Conservation (phyloP, 2,888 invertebrate species). For the Amblyjoppa fuscipennis region DNA sequence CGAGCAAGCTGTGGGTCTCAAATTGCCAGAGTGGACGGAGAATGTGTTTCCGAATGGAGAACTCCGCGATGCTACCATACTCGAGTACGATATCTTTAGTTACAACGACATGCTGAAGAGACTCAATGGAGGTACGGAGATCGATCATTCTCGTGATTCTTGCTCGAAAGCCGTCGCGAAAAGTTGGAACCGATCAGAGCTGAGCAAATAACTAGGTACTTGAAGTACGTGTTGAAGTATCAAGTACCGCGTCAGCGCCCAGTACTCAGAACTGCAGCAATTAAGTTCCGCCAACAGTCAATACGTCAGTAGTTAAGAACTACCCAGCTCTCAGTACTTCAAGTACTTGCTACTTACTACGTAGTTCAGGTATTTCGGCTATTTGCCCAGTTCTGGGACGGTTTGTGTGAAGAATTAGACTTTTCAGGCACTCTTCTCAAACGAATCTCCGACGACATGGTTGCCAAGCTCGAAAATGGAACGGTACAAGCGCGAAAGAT, state of each 20-base stretch:
- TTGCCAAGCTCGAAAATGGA: constrained; percentile 24
- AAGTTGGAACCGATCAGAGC: neutral
- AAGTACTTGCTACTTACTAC: too few relatives aligned
- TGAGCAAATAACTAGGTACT: neutral
- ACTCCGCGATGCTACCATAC: constrained; percentile 86
- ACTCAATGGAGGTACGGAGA: constrained; percentile 86
- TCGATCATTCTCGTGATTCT: neutral
- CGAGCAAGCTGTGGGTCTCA: constrained; percentile 86
- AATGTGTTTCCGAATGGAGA: constrained; percentile 86
- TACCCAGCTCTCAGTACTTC: too few relatives aligned
- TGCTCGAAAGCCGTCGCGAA: neutral
- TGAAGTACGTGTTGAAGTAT: too few relatives aligned
- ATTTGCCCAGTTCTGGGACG: neutral
- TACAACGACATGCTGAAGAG: constrained; percentile 86
- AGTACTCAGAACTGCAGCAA: too few relatives aligned
- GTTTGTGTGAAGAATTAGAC: neutral
- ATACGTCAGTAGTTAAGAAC: too few relatives aligned
- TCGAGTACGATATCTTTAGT: constrained; percentile 87
- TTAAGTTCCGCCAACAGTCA: too few relatives aligned
- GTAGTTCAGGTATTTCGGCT: too few relatives aligned
- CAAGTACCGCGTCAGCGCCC: too few relatives aligned
- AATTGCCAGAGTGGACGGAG: constrained; percentile 87
- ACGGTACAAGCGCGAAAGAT: constrained; percentile 69
- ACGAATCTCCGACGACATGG: constrained; percentile 62
- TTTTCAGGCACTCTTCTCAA: constrained; percentile 68